Conservation (phyloP, 1,140 invertebrate species). For the Bombus soroeensis region DNA sequence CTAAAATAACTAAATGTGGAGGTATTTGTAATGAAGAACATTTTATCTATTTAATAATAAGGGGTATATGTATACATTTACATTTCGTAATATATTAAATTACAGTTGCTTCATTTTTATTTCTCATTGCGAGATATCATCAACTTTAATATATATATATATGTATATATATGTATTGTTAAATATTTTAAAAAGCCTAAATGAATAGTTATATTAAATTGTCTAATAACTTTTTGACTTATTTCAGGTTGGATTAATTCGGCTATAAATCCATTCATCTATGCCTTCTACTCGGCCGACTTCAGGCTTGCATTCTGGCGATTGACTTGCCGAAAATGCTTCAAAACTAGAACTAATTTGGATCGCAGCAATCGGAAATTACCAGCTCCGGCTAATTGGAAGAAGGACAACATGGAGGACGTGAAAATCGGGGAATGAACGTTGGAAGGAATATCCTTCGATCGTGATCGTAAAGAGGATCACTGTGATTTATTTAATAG, state of each 20-base stretch:
- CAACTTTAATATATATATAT: too few relatives aligned
- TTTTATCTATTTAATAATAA: background rate
- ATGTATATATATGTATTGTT: background rate
- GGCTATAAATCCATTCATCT: constrained; percentile 93
- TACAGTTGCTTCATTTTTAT: too few relatives aligned
- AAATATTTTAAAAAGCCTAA: background rate
- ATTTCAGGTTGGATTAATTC: constrained; percentile 92
- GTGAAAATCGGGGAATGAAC: constrained; percentile 49
- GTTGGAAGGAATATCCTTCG: background rate
- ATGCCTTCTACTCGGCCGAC: constrained; percentile 93
- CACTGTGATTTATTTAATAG: constrained; percentile 35
- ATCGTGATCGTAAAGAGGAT: background rate
- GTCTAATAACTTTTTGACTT: background rate
- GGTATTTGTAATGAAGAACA: background rate
- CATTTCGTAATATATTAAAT: too few relatives aligned
- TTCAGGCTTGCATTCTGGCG: constrained; percentile 93
- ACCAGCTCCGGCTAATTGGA: constrained; percentile 59
- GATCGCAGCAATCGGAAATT: constrained; percentile 57
- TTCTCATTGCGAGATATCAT: too few relatives aligned
- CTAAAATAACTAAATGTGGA: too few relatives aligned
- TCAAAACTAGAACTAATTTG: constrained; percentile 61
- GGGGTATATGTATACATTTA: too few relatives aligned
- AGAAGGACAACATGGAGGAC: constrained; percentile 65
- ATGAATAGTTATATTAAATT: background rate
- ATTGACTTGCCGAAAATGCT: constrained; percentile 83